These are phyloP conservation scores for Xylota sylvarum DNA, from an alignment of 2,888 invertebrate genomes.

Conservation along the genomic window DNA sequence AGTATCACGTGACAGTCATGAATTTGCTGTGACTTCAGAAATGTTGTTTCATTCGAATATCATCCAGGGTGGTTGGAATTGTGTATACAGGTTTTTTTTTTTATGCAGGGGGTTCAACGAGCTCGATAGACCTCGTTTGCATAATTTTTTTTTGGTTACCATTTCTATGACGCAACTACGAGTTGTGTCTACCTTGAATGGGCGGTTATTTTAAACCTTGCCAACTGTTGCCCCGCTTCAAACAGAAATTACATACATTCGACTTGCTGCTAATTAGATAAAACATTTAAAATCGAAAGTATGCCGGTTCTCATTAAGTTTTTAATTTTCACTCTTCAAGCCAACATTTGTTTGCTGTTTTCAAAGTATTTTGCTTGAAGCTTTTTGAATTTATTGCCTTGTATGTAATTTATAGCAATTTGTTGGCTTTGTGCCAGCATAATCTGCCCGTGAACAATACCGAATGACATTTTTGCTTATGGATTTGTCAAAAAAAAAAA, in stretches of 20 bases:
- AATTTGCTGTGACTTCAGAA: neutral
- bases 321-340: no score
- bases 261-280: neutral
- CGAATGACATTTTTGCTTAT: neutral
- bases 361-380: neutral
- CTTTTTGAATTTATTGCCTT: neutral
- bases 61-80: constrained; percentile 3
- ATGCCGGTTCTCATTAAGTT: neutral
- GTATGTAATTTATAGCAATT: neutral
- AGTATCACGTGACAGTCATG: constrained; percentile 29
- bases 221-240: neutral
- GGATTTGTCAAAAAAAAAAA: constrained; percentile 4
- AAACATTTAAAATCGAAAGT: neutral
- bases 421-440: constrained; percentile 12
- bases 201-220: constrained; percentile 6
- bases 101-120: constrained; percentile 18
- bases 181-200: neutral
- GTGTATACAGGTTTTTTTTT: no score
- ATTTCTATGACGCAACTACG: constrained; percentile 3
- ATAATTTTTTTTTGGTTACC: neutral
- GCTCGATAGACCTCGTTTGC: constrained; percentile 23
- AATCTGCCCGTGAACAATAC: neutral
- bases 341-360: no score
- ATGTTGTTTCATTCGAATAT: neutral
- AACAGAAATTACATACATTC: neutral